A percentile compares a stretch with the other conserved stretches of the same genome.
phyloP scores from a whole-genome alignment of 2,113 vertebrate species.

The Callipepla squamata region DNA sequence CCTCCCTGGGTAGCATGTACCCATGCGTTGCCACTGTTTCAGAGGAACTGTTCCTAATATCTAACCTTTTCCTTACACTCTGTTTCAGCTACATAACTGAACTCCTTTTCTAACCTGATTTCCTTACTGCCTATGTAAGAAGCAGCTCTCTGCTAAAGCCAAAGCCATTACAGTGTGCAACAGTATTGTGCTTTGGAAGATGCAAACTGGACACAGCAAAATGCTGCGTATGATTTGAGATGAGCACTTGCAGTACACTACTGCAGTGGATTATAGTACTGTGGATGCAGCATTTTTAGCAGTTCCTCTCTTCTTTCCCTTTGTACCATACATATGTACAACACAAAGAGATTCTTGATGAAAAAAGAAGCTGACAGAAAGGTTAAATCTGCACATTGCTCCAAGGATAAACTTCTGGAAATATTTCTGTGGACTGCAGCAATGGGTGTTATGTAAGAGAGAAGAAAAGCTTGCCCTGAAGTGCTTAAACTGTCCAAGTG shows the following conservation, averaged over 20 bases:
- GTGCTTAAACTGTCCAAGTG: conserved; percentile 16
- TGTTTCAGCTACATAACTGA: neutral
- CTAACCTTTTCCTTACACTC: neutral
- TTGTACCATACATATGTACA: neutral
- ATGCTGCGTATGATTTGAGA: neutral
- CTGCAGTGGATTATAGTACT: neutral
- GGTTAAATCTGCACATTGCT: neutral
- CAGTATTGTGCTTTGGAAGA: neutral
- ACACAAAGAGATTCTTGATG: neutral
- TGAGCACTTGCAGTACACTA: neutral
- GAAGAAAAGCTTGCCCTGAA: conserved; percentile 25
- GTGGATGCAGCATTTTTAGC: neutral
- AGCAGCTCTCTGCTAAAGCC: neutral
- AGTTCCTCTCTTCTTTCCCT: neutral
- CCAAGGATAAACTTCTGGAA: conserved; percentile 23
- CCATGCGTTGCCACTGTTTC: too few relatives aligned
- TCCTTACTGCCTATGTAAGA: neutral
- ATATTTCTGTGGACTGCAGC: conserved; percentile 38
- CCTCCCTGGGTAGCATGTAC: too few relatives aligned
- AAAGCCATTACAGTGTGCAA: neutral
- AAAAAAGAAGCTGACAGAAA: neutral
- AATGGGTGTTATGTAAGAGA: conserved; percentile 13
- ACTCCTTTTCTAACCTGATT: neutral
- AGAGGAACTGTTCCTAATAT: too few relatives aligned
- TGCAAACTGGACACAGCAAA: neutral